Base-by-base conservation (phyloP, 2,113 vertebrate genomes). In the Rhodinocichla rosea region DNA sequence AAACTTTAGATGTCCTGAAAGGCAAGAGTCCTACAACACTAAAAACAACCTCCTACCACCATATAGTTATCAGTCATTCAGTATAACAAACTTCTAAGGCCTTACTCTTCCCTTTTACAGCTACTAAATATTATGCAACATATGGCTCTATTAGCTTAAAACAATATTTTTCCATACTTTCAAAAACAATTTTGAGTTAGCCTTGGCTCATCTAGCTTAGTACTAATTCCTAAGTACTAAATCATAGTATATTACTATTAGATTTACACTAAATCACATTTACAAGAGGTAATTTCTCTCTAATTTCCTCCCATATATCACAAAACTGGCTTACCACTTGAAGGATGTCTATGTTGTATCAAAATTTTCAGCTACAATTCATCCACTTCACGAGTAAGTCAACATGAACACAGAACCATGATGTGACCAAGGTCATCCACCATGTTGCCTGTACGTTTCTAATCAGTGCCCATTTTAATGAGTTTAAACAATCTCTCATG, bases 141-240 rank as follows among this genome's bases (percentile, higher is more conserved):
- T 73, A 87, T 1, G 65, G 40, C 32, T 44, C 37, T 65, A 60
- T 65, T 68, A 76, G 13, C 28, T 60, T 78, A 87, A 86, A 80
- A 71, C 6, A 82, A 28, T 37, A 53, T 71, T 85, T 90, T 82
- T 39, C 39, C 68, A 69, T 69, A 47, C 67, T 85, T 91, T 52
- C 24, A 91, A 87, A 94, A 94, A 27, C n/a, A 82, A 30, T 50
- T 75, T 52, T 64, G 32, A 91, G 57, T 69, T 45, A 82, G 44
- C 40, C 63, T 60, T 76, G 83, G 74, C 44, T 74, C 56, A 78
- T 69, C 35, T 75, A 83, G 27, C 53, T 65, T 76, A 73, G 55
- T 42, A 83, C n/a, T 82, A 52, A 80, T 50, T 92, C 37, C 32
- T 33, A 90, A 92, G 53, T 22, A 79, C 33, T 71, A 64, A 77